These are phyloP conservation scores for Phodopus roborovskii DNA, from an alignment of 2,113 vertebrate species.

Conservation along the genomic window DNA sequence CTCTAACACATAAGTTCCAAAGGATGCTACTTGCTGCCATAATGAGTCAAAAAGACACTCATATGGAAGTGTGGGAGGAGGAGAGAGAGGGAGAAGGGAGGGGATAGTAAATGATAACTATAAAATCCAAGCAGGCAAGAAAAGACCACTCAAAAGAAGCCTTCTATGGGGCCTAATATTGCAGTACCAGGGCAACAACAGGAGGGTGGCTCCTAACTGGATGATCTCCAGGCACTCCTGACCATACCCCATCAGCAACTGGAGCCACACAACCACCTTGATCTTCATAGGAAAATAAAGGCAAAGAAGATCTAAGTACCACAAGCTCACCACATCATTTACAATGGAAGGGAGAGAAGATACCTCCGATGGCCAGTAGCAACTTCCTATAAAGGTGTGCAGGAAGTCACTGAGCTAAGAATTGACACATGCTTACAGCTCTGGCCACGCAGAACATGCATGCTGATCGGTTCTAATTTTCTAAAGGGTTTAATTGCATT, in stretches of 20 bases:
- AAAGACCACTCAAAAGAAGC: neutral
- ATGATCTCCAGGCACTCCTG: neutral
- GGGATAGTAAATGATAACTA: neutral
- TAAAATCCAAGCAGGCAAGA: neutral
- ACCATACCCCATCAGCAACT: neutral
- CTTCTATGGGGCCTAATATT: neutral
- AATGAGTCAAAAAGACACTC: neutral
- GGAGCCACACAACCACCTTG: neutral
- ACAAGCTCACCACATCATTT: neutral
- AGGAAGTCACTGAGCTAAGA: neutral
- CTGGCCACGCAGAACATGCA: neutral
- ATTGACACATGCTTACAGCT: neutral
- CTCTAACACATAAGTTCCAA: neutral
- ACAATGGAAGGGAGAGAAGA: neutral
- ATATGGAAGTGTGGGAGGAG: accelerated
- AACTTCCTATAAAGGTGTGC: neutral
- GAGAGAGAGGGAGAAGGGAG: accelerated
- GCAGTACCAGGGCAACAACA: neutral
- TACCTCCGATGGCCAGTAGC: neutral
- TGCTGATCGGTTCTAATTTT: neutral
- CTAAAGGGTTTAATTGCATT: slow-evolving; percentile 11
- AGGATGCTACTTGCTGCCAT: neutral
- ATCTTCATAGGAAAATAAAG: neutral
- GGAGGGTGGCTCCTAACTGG: neutral
- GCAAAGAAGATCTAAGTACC: neutral